Conservation (phyloP, 2,797 vertebrate species). For the Sebastolobus altivelis region DNA sequence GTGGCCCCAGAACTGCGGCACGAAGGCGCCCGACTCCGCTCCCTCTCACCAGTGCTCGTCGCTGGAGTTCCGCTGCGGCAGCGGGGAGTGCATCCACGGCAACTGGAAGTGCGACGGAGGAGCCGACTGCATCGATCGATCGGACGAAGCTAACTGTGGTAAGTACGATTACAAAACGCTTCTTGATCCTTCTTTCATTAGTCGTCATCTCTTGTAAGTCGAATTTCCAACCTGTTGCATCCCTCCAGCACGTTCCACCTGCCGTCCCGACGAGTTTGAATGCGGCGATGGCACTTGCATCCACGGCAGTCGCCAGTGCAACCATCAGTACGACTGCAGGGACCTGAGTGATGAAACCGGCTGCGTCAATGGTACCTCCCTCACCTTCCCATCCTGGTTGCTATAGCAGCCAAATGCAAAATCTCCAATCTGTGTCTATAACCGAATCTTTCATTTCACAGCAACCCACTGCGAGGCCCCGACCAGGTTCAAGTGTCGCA, state of each 20-base stretch:
- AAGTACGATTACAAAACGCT: constrained; percentile 12
- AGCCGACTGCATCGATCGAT: constrained; percentile 87
- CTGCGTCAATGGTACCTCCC: constrained; percentile 86
- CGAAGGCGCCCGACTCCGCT: fast-evolving
- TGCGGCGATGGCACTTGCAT: constrained; percentile 89
- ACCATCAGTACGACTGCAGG: constrained; percentile 87
- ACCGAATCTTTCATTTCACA: constrained; percentile 49
- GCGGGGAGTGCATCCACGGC: constrained; percentile 88
- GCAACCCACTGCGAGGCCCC: constrained; percentile 86
- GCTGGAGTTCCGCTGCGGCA: constrained; percentile 87
- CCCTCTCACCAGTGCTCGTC: constrained; percentile 73
- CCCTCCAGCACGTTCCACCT: constrained; percentile 82
- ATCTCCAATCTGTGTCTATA: neutral
- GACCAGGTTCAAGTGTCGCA: constrained; percentile 87
- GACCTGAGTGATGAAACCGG: constrained; percentile 90
- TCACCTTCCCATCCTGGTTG: neutral
- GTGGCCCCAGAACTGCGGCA: constrained; percentile 80
- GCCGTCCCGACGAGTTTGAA: constrained; percentile 90
- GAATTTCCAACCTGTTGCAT: neutral
- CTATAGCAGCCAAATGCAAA: neutral
- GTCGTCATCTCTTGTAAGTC: neutral
- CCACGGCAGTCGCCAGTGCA: constrained; percentile 90
- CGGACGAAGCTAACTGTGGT: constrained; percentile 90
- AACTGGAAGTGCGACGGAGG: constrained; percentile 89
- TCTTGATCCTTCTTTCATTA: neutral